Evolutionary conservation across 2,888 invertebrate genomes (phyloP), one percentile per base, ranked within the genome.

Genomic region (Leptinotarsa juncta): DNA sequence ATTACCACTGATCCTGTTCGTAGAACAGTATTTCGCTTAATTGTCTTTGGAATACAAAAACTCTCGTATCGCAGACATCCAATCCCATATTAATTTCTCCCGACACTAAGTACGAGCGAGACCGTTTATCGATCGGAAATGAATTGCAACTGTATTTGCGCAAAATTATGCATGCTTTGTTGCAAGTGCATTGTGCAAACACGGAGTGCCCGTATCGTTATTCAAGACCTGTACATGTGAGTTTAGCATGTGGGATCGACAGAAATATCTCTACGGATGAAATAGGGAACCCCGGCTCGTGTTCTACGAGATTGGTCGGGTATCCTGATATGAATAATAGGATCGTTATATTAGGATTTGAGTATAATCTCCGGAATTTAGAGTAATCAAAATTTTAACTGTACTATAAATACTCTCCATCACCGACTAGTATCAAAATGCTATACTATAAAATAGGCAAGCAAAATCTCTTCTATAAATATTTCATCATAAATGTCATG

Each of bases 171-270:
- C 69, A 69, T 49, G 60, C 60, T 60, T 48, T 60, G 60, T 60
- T 16, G 69, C 20, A 70, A 70, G 60, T 60, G 69, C 69, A 70
- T 70, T 70, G 69, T 60, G 23, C 32, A 70, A 70, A 32, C 18
- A 23, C n/a, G 51, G 51, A 69, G 48, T 57, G 69, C 49, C 60
- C 20, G n/a, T 70, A 60, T 69, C 60, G 49, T 70, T 70, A 48
- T 20, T 60, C 69, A 16, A 60, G 60, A 60, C 62, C 62, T 62
- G 62, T 62, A 62, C 62, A 62, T 70, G 69, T 26, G 69, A 70
- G 60, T 70, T 70, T 70, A 70, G 60, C 69, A 70, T 60, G 69
- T 70, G 69, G 60, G 60, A 70, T 69, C 68, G 57, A 55, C 68
- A 55, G 42, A 67, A 60, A 60, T 60, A 60, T 60, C 62, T 62